These are phyloP conservation scores for Oreotrochilus melanogaster DNA, from an alignment of 2,113 vertebrate genomes.

Conservation along the genomic window DNA sequence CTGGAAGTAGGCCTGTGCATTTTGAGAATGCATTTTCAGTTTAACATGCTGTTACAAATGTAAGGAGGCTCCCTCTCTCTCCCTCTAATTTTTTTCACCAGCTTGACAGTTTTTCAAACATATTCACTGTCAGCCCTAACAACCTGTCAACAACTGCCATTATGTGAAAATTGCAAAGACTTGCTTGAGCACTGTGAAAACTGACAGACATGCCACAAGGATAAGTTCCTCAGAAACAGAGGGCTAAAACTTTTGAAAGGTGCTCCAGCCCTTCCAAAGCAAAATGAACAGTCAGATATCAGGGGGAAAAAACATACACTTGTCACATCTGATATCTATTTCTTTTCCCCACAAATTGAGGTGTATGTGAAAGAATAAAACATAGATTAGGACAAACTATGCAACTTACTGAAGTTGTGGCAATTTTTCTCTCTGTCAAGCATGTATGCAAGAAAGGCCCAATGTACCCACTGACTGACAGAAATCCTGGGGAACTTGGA, in stretches of 20 bases:
- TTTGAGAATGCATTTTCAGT: conserved; percentile 69
- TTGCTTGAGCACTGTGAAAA: conserved; percentile 85
- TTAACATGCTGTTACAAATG: conserved; percentile 82
- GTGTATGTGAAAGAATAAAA: conserved; percentile 82
- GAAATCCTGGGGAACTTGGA: not conserved
- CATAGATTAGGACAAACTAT: conserved; percentile 64
- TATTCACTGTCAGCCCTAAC: conserved; percentile 90
- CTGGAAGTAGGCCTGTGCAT: conserved; percentile 65
- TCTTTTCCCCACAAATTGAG: conserved; percentile 74
- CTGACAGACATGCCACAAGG: conserved; percentile 94
- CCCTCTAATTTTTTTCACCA: conserved; percentile 86
- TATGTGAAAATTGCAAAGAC: conserved; percentile 84
- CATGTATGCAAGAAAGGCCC: not conserved
- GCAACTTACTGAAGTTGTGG: conserved; percentile 44
- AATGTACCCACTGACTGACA: not conserved
- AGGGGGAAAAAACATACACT: conserved; percentile 74
- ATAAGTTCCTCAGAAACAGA: conserved; percentile 88
- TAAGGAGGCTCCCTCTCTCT: conserved; percentile 73
- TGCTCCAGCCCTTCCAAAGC: conserved; percentile 82
- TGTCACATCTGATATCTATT: conserved; percentile 88
- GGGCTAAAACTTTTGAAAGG: conserved; percentile 89
- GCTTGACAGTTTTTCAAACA: conserved; percentile 93
- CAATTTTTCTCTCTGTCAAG: conserved; percentile 58
- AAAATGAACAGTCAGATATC: conserved; percentile 93
- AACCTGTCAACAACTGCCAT: conserved; percentile 91